These are phyloP conservation scores for Tangara arthus DNA, from an alignment of 2,797 vertebrate species.

Conservation along the genomic window DNA sequence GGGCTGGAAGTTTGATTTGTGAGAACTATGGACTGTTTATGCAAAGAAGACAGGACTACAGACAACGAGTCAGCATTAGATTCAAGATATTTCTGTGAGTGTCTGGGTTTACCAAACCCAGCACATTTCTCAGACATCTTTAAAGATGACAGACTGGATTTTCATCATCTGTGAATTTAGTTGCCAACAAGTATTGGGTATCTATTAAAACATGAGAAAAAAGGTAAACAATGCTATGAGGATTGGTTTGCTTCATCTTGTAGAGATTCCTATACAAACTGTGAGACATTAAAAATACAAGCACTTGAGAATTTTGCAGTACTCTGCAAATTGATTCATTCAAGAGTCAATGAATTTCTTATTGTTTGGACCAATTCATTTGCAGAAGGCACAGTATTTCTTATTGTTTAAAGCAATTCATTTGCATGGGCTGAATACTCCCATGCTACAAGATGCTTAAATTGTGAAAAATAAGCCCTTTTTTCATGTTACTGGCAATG, in stretches of 20 bases:
- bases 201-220: not conserved
- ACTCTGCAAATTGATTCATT: slow-evolving; percentile 20
- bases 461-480: slow-evolving; percentile 49
- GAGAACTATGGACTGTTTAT: not conserved
- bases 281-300: not conserved
- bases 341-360: slow-evolving; percentile 4
- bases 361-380: slow-evolving; percentile 40
- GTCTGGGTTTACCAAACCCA: not conserved
- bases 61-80: not conserved
- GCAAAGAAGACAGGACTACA: not conserved
- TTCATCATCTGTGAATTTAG: not conserved
- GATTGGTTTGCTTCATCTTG: not conserved
- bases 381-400: not conserved
- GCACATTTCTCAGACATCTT: not conserved
- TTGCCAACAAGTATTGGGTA: not conserved
- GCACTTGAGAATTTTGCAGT: not conserved
- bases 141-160: not conserved
- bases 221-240: not conserved
- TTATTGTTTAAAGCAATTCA: slow-evolving; percentile 47
- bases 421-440: slow-evolving; percentile 18
- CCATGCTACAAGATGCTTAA: slow-evolving; percentile 11
- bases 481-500: not conserved
- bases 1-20: not conserved
- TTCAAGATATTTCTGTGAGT: not conserved
- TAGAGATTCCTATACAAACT: not conserved